Evolutionary conservation across 2,797 vertebrate genomes (phyloP).

Genomic region (Triplophysa bombifrons): DNA sequence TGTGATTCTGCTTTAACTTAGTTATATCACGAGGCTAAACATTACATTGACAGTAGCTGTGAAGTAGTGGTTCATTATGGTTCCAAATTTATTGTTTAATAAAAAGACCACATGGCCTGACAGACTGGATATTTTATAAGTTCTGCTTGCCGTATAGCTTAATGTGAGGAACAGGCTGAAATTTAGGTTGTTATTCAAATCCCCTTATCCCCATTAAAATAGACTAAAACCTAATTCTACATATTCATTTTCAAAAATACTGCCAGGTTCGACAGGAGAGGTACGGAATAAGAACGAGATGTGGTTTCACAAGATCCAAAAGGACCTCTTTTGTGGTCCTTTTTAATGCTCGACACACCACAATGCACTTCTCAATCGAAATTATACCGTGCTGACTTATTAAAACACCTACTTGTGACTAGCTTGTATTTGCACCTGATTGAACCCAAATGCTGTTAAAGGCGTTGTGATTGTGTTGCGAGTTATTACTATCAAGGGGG

Average conservation of each 20-base stretch:
- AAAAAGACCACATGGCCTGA: conserved; percentile 18
- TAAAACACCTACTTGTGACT: conserved; percentile 60
- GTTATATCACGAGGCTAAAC: conserved; percentile 58
- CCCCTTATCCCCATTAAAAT: background rate
- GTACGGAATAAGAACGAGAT: too few relatives aligned
- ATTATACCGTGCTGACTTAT: conserved; percentile 61
- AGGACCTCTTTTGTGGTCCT: conserved; percentile 55
- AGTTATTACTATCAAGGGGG: conserved; percentile 63
- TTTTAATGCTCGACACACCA: conserved; percentile 64
- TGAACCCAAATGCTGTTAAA: conserved; percentile 71
- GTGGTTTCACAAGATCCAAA: background rate
- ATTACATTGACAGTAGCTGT: conserved; percentile 31
- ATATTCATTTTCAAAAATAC: conserved; percentile 16
- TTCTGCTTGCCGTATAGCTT: background rate
- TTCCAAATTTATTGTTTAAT: conserved; percentile 47
- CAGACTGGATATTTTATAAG: background rate
- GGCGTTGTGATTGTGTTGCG: conserved; percentile 61
- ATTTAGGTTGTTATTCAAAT: background rate
- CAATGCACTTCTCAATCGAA: conserved; percentile 61
- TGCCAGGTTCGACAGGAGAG: background rate
- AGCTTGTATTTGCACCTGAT: conserved; percentile 67
- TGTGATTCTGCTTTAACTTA: conserved; percentile 61
- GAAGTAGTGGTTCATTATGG: conserved; percentile 14
- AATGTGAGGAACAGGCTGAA: background rate
- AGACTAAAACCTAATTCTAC: background rate